Base-by-base conservation (phyloP, 30 jellyfish, hydroid and myxozoan species). In the Aurelia sp. region DNA sequence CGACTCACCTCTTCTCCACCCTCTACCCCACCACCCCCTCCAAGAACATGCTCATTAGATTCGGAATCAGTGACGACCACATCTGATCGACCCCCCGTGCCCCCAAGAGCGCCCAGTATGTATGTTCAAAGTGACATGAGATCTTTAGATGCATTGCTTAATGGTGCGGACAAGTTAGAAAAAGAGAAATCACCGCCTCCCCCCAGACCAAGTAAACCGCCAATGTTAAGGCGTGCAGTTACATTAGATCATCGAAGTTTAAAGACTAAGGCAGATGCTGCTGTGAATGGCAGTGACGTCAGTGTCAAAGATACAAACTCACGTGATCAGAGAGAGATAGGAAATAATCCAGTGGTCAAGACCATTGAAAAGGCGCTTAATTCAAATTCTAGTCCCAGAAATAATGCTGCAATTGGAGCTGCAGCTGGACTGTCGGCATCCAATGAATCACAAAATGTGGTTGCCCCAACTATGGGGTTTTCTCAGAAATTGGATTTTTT, bases 1-100 rank as follows among this genome's bases (percentile, higher is more conserved):
- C 57, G 95, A 33, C 73, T 68, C 7, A 71, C 57, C 35, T 35
- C 85, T 9, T 86, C 95, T 52, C 95, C 95, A 0, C 95, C 95
- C 17, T 86, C 95, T 13, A 86, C 95, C 17, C 95, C 95, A 65
- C 95, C 95, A 23, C 95, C 95, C 9, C 95, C 95, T 17, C 95
- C 95, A 30, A 72, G 62, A 61, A 11, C 51, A n/a, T 30, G 37
- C 37, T 44, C 68, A 10, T 16, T 67, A 11, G 82, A 84, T 15
- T 15, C 81, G 19, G 66, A 13, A 6, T 59, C 82, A 4, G 40
- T 15, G 16, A 27, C 73, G 9, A 76, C 64, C 18, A 84, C 16
- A 19, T 30, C 71, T n/a, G 55, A 12, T 22, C 70, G 80, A 30
- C 93, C 93, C n/a, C 93, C 93, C 51, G 87, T 84, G 47, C 93